Percentiles rank a stretch among this genome's conserved stretches.
Conservation (phyloP, 35 echinoderm and acorn worm genomes). For the Heliocidaris erythrogramma region DNA sequence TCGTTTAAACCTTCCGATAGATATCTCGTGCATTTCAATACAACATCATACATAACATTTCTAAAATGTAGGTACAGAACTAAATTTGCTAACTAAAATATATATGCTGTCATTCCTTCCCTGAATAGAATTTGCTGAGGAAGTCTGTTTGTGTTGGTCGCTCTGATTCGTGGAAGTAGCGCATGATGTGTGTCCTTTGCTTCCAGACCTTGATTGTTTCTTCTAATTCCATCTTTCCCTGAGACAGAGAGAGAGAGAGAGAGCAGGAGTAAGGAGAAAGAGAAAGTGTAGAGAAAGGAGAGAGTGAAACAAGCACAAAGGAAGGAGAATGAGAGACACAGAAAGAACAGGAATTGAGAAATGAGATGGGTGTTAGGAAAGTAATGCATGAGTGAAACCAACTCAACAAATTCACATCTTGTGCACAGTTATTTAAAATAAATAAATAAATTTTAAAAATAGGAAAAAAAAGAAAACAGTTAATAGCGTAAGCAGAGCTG, state of each 20-base stretch:
- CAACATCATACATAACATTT: neutral
- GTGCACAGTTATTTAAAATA: too few relatives aligned
- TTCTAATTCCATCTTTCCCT: slow-evolving; percentile 98
- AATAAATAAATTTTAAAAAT: too few relatives aligned
- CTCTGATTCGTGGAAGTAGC: slow-evolving; percentile 80
- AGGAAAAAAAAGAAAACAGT: too few relatives aligned
- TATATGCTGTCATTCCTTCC: slow-evolving; percentile 56
- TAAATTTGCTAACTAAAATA: neutral
- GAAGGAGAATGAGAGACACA: neutral
- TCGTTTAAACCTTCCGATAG: neutral
- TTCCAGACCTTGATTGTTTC: slow-evolving; percentile 98
- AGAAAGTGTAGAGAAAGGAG: neutral
- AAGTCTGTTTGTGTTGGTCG: slow-evolving; percentile 81
- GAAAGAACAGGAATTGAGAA: neutral
- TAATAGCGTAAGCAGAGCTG: too few relatives aligned
- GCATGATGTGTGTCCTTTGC: slow-evolving; percentile 89
- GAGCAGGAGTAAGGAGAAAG: neutral
- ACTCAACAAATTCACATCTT: too few relatives aligned
- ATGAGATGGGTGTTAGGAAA: too few relatives aligned
- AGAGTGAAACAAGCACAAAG: neutral
- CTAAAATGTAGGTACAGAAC: neutral
- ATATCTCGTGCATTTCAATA: neutral
- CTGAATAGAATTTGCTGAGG: slow-evolving; percentile 91
- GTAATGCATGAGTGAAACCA: too few relatives aligned
- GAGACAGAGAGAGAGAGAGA: neutral